A percentile compares a stretch with the other conserved stretches of the same genome.
Evolutionary conservation across 2,797 vertebrate species (phyloP).

Genomic region (Sebastes dallii): DNA sequence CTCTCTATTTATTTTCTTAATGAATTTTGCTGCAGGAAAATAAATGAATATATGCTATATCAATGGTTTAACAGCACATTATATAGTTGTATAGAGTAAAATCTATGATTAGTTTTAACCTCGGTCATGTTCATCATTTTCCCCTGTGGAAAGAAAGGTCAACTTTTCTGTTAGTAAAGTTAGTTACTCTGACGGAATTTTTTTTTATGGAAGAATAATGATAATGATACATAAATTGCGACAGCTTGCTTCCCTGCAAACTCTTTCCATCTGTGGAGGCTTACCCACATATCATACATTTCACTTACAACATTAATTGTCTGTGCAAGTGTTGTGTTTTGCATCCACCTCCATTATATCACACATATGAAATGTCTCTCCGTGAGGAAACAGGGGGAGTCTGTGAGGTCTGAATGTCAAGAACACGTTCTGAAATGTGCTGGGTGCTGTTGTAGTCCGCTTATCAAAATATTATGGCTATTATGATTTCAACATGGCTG

Average conservation of each 20-base stretch:
- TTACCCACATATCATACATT: constrained; percentile 4
- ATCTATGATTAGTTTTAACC: background rate
- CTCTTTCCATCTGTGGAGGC: constrained; percentile 10
- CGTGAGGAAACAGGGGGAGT: background rate
- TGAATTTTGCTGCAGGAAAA: background rate
- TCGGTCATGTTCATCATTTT: background rate
- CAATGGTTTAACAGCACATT: background rate
- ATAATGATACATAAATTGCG: background rate
- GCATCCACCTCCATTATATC: constrained; percentile 25
- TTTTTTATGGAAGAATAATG: background rate
- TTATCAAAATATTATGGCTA: constrained; percentile 32
- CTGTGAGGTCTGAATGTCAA: constrained; percentile 30
- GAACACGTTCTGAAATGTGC: constrained; percentile 32
- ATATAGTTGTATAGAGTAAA: background rate
- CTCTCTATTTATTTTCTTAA: background rate
- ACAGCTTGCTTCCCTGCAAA: constrained; percentile 1
- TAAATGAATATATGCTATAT: background rate
- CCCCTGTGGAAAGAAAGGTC: background rate
- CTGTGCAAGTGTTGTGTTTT: constrained; percentile 18
- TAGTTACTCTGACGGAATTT: background rate
- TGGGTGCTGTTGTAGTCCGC: background rate
- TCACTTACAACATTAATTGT: constrained; percentile 33
- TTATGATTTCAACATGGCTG: constrained; percentile 19
- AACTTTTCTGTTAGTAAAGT: background rate
- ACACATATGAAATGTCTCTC: constrained; percentile 36